These are phyloP conservation scores for Platysternon megacephalum DNA, from an alignment of 2,113 vertebrate genomes.

Conservation along the genomic window DNA sequence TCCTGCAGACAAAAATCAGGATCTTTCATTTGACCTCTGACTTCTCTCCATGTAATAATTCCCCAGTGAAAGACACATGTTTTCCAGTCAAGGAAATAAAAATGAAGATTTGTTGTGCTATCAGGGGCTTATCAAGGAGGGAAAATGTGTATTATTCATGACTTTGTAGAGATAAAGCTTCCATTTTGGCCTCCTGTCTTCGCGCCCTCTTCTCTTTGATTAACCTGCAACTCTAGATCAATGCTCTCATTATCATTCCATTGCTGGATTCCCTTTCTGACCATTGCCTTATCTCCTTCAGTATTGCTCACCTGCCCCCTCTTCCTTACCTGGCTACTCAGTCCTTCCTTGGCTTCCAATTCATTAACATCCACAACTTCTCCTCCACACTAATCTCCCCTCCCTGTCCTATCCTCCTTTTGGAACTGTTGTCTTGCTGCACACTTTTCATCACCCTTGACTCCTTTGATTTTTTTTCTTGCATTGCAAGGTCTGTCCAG, in stretches of 20 bases:
- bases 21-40: neutral
- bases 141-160: neutral
- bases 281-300: neutral
- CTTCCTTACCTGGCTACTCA: neutral
- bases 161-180: neutral
- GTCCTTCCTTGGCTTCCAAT: neutral
- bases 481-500: neutral
- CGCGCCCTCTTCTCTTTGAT: neutral
- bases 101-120: neutral
- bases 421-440: neutral
- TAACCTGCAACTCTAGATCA: neutral
- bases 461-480: neutral
- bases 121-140: neutral
- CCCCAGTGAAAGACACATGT: neutral
- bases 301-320: neutral
- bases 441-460: neutral
- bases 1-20: neutral
- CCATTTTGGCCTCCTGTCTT: neutral
- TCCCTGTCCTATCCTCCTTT: neutral
- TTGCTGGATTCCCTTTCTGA: neutral
- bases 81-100: neutral
- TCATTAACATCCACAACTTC: neutral
- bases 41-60: neutral
- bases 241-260: no score
- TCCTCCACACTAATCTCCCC: neutral